These are phyloP conservation scores for Leptosomus discolor DNA, from an alignment of 2,113 vertebrate genomes.

Conservation along the genomic window DNA sequence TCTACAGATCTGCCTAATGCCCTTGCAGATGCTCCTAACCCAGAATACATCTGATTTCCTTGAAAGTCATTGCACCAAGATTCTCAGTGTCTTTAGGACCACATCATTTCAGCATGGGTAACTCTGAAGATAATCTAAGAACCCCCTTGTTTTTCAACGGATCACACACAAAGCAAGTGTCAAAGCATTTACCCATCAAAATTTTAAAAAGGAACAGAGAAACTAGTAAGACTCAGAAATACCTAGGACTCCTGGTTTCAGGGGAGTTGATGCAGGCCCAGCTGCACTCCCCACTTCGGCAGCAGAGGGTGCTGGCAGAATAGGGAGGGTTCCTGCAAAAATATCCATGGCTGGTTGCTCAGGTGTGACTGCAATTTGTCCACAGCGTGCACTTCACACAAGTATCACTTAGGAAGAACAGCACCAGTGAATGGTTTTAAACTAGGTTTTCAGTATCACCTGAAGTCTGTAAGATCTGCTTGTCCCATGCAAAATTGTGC, in stretches of 20 bases:
- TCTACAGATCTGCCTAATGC: neutral
- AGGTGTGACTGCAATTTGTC: neutral
- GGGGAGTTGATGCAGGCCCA: neutral
- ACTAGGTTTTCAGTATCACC: neutral
- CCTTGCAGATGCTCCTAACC: neutral
- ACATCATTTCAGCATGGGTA: neutral
- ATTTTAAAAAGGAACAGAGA: neutral
- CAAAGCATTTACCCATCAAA: neutral
- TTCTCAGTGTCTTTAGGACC: neutral
- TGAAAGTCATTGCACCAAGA: neutral
- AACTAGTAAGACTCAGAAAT: neutral
- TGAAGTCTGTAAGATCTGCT: neutral
- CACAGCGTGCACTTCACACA: neutral
- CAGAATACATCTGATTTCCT: neutral
- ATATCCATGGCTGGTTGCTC: neutral
- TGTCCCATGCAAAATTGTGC: neutral
- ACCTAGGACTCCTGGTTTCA: neutral
- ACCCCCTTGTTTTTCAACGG: neutral
- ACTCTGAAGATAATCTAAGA: neutral
- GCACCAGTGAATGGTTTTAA: neutral
- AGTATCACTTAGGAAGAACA: neutral
- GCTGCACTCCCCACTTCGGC: neutral
- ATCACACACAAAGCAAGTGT: neutral
- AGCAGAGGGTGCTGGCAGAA: slow-evolving; percentile 57
- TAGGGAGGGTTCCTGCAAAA: neutral